Conservation (phyloP, 2,797 vertebrate genomes). For the Paedocypris micromegethes region DNA sequence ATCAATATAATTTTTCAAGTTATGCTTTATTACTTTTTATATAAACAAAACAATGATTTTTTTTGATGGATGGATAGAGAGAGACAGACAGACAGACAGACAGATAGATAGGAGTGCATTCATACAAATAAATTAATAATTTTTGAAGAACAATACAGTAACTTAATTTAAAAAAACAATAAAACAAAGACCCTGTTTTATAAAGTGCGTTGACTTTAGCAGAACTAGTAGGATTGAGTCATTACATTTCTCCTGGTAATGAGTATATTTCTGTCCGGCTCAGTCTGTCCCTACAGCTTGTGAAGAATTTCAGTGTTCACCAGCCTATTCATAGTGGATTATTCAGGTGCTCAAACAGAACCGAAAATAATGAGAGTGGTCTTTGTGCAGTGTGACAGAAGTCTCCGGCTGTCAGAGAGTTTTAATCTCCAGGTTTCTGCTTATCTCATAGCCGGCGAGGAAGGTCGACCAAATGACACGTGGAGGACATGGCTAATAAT, state of each 20-base stretch:
- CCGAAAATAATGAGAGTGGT: slow-evolving; percentile 43
- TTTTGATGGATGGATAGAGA: too few relatives aligned
- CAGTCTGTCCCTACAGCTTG: slow-evolving; percentile 26
- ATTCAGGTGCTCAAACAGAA: slow-evolving; percentile 54
- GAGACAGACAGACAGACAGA: too few relatives aligned
- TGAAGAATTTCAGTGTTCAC: slow-evolving; percentile 53
- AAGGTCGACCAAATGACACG: slow-evolving; percentile 36
- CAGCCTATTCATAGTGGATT: slow-evolving; percentile 52
- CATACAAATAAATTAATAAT: too few relatives aligned
- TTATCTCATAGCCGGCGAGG: slow-evolving; percentile 38
- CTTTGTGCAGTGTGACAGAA: slow-evolving; percentile 49
- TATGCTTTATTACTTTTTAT: too few relatives aligned
- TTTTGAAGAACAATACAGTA: too few relatives aligned
- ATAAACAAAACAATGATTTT: too few relatives aligned
- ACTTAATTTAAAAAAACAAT: too few relatives aligned
- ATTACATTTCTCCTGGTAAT: slow-evolving; percentile 20
- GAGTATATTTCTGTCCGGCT: slow-evolving; percentile 7
- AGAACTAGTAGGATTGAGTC: not conserved
- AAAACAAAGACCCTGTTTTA: too few relatives aligned
- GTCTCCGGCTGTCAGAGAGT: slow-evolving; percentile 54
- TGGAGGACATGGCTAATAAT: slow-evolving; percentile 39
- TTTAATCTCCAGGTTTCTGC: slow-evolving; percentile 53
- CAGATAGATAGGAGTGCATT: too few relatives aligned
- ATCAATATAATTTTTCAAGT: too few relatives aligned
- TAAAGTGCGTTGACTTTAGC: too few relatives aligned